Conservation (phyloP, 2,797 vertebrate species). For the Argyrosomus regius region DNA sequence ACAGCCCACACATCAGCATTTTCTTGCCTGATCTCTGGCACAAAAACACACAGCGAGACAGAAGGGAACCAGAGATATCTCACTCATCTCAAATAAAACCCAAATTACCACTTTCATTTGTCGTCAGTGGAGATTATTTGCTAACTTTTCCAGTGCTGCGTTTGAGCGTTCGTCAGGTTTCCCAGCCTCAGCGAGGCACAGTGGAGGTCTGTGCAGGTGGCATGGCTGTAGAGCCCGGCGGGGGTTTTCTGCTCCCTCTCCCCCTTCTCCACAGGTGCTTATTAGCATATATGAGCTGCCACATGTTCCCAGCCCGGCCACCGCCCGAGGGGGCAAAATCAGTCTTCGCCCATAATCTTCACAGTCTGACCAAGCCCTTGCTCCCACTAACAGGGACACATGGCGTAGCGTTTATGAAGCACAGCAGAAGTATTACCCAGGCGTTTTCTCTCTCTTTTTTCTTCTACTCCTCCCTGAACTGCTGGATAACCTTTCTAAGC, state of each 20-base stretch:
- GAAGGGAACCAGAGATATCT: not conserved
- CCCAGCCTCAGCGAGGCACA: conserved; percentile 69
- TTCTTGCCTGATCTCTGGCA: conserved; percentile 7
- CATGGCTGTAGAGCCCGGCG: conserved; percentile 77
- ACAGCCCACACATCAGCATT: not conserved
- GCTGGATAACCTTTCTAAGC: conserved; percentile 63
- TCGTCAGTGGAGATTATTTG: conserved; percentile 28
- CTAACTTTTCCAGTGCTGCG: conserved; percentile 28
- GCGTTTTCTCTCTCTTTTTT: conserved; percentile 50
- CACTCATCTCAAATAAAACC: conserved; percentile 13
- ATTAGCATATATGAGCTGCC: conserved; percentile 90
- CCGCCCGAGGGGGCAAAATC: conserved; percentile 84
- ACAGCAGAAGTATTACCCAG: conserved; percentile 72
- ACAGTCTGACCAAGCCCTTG: conserved; percentile 79
- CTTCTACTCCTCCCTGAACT: conserved; percentile 55
- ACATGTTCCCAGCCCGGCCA: conserved; percentile 84
- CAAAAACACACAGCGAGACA: conserved; percentile 2
- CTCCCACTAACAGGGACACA: conserved; percentile 76
- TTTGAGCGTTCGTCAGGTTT: conserved; percentile 61
- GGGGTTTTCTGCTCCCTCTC: conserved; percentile 74
- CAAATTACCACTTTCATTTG: conserved; percentile 16
- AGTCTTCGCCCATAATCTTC: conserved; percentile 85
- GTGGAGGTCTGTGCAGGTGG: conserved; percentile 87
- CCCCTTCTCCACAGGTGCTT: conserved; percentile 86
- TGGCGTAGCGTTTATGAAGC: conserved; percentile 79